Evolutionary conservation across 2,113 vertebrate genomes (phyloP), one percentile per base, ranked within the genome.

Genomic region (Lanius collurio): DNA sequence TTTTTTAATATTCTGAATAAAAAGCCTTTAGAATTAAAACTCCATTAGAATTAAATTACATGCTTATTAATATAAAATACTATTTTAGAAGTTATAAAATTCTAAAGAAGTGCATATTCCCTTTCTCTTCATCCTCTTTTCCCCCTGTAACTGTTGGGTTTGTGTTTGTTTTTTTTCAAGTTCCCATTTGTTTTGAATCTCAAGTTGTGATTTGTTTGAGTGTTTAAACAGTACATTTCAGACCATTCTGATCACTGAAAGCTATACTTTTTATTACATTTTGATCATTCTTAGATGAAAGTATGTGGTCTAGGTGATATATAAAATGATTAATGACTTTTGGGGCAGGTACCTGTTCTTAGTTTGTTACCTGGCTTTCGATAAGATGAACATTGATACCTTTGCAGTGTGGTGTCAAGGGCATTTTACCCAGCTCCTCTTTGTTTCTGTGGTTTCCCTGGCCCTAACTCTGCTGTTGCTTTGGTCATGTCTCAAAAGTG

Each of bases 41-140:
- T 59, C 18, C 35, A n/a, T 82, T 78, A 75, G 77, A 95, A 65
- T 50, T 67, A 71, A 88, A 76, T 64, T 41, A 69, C 17, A 18
- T 80, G 33, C 68, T 83, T 92, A 96, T 57, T 90, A 90, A 83
- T 94, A 89, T 71, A 93, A 69, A 70, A 67, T 88, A 64, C 16
- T 69, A 56, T 26, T 93, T 46, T 67, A 83, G 53, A 87, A 76
- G 41, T 78, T 71, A 65, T 6, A 42, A 28, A 50, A 80, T 33
- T 46, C 39, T 41, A 37, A 88, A 73, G 18, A 63, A 22, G n/a
- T 33, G 13, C 33, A 14, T 44, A 28, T 60, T 91, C 15, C 7
- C 27, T 76, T 79, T 87, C 9, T 59, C 6, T 73, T 70, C 13
- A 4, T 37, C 33, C 8, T 10, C 26, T 33, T 37, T 42, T 2